Evolutionary conservation across 2,797 vertebrate species (phyloP).

Genomic region (Paedocypris micromegethes): DNA sequence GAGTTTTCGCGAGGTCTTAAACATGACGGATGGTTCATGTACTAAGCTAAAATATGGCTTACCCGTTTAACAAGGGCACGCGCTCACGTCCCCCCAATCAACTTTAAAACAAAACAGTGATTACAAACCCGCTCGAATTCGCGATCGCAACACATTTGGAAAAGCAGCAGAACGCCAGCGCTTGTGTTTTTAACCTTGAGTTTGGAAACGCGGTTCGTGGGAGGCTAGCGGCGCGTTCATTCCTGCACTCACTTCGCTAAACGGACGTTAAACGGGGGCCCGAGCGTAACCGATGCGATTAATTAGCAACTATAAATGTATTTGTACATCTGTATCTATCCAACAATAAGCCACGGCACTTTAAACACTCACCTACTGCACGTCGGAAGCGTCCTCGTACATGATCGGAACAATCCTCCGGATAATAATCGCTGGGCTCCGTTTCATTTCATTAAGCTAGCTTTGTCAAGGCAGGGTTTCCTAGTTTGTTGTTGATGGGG

Average conservation of each 20-base stretch:
- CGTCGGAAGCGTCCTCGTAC: constrained; percentile 64
- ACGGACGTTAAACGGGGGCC: constrained; percentile 21
- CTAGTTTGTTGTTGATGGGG: constrained; percentile 59
- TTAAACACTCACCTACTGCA: constrained; percentile 65
- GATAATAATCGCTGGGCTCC: constrained; percentile 65
- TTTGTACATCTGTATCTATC: not conserved
- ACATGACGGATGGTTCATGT: constrained; percentile 12
- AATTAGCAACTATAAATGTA: constrained; percentile 19
- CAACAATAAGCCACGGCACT: constrained; percentile 21
- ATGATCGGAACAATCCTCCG: constrained; percentile 72
- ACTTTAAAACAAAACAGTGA: constrained; percentile 1
- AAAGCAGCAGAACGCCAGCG: not conserved
- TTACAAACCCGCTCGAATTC: not conserved
- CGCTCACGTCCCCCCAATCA: not conserved
- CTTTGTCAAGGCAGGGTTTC: constrained; percentile 62
- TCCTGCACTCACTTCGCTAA: constrained; percentile 29
- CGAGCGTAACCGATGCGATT: constrained; percentile 5
- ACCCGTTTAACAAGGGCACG: constrained; percentile 34
- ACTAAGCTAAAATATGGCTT: constrained; percentile 32
- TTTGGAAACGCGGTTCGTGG: constrained; percentile 15
- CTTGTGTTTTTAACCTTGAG: constrained; percentile 23
- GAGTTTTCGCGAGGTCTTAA: not conserved
- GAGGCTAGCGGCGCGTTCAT: constrained; percentile 28
- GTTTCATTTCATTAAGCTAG: constrained; percentile 73
- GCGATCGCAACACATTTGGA: not conserved